A percentile compares a stretch with the other conserved stretches of the same genome.
Conservation (phyloP, 2,797 vertebrate species). For the Antrozous pallidus region DNA sequence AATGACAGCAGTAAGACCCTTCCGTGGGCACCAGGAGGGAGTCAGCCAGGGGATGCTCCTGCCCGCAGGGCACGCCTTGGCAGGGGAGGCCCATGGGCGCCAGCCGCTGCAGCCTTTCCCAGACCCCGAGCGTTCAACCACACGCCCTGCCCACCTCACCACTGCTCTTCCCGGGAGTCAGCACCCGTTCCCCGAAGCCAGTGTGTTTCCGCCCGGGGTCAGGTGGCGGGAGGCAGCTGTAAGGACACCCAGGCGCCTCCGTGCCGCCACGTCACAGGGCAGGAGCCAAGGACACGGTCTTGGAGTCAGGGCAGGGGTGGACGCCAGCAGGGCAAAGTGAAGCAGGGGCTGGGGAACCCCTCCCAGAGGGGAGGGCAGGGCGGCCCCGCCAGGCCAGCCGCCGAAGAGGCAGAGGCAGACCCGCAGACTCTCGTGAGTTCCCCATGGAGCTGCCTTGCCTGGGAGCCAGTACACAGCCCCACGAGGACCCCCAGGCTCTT, state of each 20-base stretch:
- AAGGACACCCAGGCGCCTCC: not conserved
- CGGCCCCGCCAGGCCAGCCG: not conserved
- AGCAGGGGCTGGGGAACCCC: not conserved
- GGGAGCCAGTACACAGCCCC: not conserved
- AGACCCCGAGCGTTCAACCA: fast-evolving
- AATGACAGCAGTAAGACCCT: fast-evolving
- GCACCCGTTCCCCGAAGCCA: not conserved
- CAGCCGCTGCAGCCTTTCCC: not conserved
- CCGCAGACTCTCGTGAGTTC: not conserved
- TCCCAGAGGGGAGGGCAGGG: not conserved
- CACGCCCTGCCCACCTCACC: too few relatives aligned
- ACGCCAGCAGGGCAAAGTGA: fast-evolving
- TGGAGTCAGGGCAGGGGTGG: not conserved
- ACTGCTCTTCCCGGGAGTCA: not conserved
- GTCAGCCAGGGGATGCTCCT: fast-evolving
- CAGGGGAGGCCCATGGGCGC: too few relatives aligned
- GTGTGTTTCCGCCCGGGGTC: fast-evolving
- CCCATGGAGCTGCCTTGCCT: not conserved
- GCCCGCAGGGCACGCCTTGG: not conserved
- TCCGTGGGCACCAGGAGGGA: not conserved
- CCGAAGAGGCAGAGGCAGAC: not conserved
- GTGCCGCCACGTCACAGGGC: fast-evolving
- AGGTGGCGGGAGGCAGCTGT: not conserved
- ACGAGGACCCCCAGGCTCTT: not conserved
- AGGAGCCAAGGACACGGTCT: not conserved